Conservation (phyloP, 2,797 vertebrate species). For the Ctenopoma multispine region DNA sequence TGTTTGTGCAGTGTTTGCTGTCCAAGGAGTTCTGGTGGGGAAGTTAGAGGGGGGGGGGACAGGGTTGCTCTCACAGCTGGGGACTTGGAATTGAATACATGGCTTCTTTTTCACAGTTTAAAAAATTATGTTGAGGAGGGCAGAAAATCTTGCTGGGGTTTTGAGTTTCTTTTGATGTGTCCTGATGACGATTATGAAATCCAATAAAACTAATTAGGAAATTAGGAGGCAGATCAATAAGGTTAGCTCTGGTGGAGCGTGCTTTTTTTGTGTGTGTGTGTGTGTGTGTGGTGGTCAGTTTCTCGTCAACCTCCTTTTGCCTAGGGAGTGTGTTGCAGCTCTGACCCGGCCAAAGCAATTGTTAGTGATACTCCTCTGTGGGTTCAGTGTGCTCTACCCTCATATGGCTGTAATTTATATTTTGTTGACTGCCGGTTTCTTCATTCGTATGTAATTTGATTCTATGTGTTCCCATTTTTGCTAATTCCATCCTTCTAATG, state of each 20-base stretch:
- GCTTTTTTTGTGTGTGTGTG: slow-evolving; percentile 43
- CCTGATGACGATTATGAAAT: slow-evolving; percentile 89
- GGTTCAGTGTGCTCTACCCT: slow-evolving; percentile 71
- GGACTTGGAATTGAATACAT: slow-evolving; percentile 82
- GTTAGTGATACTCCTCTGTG: slow-evolving; percentile 84
- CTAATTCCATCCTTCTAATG: slow-evolving; percentile 82
- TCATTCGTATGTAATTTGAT: slow-evolving; percentile 78
- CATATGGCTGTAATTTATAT: slow-evolving; percentile 84
- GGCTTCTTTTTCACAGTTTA: slow-evolving; percentile 83
- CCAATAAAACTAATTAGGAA: slow-evolving; percentile 90
- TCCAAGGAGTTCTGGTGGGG: slow-evolving; percentile 80
- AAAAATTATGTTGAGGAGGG: slow-evolving; percentile 83
- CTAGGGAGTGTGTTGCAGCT: slow-evolving; percentile 72
- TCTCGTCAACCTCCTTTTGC: slow-evolving; percentile 65
- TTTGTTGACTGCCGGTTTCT: slow-evolving; percentile 82
- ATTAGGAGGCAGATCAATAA: slow-evolving; percentile 87
- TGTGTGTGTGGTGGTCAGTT: slow-evolving; percentile 64
- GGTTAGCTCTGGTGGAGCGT: slow-evolving; percentile 81
- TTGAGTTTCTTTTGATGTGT: slow-evolving; percentile 86
- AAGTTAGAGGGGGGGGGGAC: slow-evolving; percentile 49
- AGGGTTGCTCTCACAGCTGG: slow-evolving; percentile 82
- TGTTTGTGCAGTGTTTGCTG: slow-evolving; percentile 85
- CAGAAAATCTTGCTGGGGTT: slow-evolving; percentile 88
- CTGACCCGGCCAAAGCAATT: slow-evolving; percentile 86
- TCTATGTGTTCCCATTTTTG: slow-evolving; percentile 78